phyloP scores from a whole-genome alignment of 1,140 invertebrate species.

The Sipha flava region DNA sequence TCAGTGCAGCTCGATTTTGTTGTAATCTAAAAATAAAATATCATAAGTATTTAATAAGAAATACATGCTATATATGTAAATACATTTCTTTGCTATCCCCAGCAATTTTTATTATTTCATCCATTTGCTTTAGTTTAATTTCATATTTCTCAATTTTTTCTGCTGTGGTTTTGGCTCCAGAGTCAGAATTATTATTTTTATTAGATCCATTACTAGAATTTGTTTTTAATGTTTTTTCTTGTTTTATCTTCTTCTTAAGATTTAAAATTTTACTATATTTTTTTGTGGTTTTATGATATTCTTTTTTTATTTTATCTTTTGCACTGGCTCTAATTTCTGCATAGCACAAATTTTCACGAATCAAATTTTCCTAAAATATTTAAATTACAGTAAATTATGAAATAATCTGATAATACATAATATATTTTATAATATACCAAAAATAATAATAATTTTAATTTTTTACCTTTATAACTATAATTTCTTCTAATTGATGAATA shows the following conservation, averaged over 20 bases:
- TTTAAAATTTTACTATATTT: neutral
- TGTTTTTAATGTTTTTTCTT: neutral
- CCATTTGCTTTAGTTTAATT: conserved; percentile 1
- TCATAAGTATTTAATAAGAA: neutral
- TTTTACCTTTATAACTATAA: conserved; percentile 6
- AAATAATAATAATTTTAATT: neutral
- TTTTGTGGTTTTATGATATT: conserved; percentile 2
- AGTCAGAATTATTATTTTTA: neutral
- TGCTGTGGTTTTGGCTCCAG: too few relatives aligned
- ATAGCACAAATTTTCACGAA: neutral
- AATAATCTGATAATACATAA: neutral
- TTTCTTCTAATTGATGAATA: conserved; percentile 20
- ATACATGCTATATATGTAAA: neutral
- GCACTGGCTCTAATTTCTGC: neutral
- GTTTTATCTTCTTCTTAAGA: neutral
- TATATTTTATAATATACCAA: neutral
- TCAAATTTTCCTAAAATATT: conserved; percentile 5
- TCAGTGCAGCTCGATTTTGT: neutral
- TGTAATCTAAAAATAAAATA: neutral
- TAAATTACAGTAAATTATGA: neutral
- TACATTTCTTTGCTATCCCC: neutral
- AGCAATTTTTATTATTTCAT: neutral
- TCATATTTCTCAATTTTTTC: conserved; percentile 1
- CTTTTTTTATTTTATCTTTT: neutral
- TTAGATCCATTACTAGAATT: neutral